Percentiles rank a stretch among this genome's conserved stretches.
phyloP scores from a whole-genome alignment of 1,140 invertebrate genomes.

The Drosophila nannoptera region DNA sequence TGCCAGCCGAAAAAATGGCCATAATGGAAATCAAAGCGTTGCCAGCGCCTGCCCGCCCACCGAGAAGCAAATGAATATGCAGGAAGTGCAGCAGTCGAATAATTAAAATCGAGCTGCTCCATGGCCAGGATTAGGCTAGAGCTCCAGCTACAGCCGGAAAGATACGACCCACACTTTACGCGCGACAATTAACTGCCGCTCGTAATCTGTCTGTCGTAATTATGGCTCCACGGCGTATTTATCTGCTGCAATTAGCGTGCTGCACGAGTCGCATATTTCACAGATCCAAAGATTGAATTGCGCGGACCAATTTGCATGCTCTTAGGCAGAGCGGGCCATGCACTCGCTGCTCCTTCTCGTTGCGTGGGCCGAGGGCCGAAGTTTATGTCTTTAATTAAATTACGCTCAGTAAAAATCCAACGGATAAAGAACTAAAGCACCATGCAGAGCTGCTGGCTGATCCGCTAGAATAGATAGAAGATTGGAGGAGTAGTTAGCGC shows the following conservation, averaged over 20 bases:
- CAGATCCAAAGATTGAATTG: constrained; percentile 57
- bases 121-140: constrained; percentile 31
- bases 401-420: background rate
- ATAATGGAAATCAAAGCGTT: constrained; percentile 65
- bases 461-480: too few relatives aligned
- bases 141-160: constrained; percentile 15
- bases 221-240: constrained; percentile 71
- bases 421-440: too few relatives aligned
- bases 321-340: constrained; percentile 3
- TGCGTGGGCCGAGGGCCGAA: constrained; percentile 1
- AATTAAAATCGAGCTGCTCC: constrained; percentile 65
- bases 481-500: too few relatives aligned
- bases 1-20: constrained; percentile 23
- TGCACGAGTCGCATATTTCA: constrained; percentile 64
- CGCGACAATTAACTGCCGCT: constrained; percentile 66
- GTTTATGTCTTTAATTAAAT: constrained; percentile 51
- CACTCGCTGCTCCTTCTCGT: background rate
- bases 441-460: too few relatives aligned
- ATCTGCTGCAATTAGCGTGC: constrained; percentile 70
- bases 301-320: constrained; percentile 46
- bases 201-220: constrained; percentile 75
- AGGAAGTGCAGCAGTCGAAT: constrained; percentile 52
- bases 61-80: constrained; percentile 64
- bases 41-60: background rate
- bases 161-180: constrained; percentile 63